Conservation (phyloP, 2,888 invertebrate genomes). For the Pollenia angustigena region DNA sequence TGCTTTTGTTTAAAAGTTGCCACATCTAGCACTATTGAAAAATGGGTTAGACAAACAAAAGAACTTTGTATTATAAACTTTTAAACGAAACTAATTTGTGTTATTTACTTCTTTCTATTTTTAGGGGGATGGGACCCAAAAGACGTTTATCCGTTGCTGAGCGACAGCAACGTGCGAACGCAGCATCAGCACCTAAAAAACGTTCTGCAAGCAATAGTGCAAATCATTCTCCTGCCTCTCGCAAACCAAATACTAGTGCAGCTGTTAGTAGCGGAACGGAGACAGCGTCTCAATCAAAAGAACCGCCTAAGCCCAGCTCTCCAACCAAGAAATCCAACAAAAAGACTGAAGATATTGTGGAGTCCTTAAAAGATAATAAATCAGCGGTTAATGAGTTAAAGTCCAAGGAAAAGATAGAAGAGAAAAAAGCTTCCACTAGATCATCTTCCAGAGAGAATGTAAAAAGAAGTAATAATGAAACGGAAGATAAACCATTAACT, state of each 20-base stretch:
- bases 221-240: conserved; percentile 74
- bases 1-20: conserved; percentile 19
- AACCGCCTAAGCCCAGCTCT: conserved; percentile 60
- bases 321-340: conserved; percentile 62
- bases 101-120: conserved; percentile 45
- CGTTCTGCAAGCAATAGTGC: conserved; percentile 74
- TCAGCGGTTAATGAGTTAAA: background rate
- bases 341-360: conserved; percentile 42
- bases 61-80: background rate
- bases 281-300: conserved; percentile 63
- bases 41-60: background rate
- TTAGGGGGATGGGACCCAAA: conserved; percentile 82
- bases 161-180: conserved; percentile 79
- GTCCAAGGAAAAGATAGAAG: conserved; percentile 52
- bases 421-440: conserved; percentile 69
- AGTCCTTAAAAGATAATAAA: background rate
- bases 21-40: conserved; percentile 33
- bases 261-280: conserved; percentile 19
- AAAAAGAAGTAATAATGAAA: conserved; percentile 57
- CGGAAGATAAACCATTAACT: conserved; percentile 14
- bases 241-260: conserved; percentile 70
- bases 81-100: background rate
- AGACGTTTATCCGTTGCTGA: conserved; percentile 81
- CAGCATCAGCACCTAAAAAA: conserved; percentile 77
- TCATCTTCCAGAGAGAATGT: conserved; percentile 70